phyloP scores from a whole-genome alignment of 2,113 vertebrate genomes.

The Pardalotus punctatus region DNA sequence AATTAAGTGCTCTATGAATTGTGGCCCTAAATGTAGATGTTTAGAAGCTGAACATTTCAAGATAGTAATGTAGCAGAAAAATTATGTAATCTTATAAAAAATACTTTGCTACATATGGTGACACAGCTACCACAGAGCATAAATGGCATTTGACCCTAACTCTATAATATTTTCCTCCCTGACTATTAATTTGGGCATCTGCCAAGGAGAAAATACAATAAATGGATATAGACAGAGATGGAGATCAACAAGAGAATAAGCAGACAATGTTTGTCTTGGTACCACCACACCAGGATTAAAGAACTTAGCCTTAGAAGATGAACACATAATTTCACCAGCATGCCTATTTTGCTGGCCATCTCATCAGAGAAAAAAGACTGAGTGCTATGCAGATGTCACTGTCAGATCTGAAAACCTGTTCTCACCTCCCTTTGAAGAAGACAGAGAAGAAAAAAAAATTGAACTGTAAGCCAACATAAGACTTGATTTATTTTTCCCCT shows the following conservation, averaged over 20 bases:
- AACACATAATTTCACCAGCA: not conserved
- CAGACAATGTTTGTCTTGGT: not conserved
- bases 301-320: not conserved
- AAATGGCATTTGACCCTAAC: not conserved
- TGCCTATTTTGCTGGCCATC: not conserved
- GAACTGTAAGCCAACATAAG: not conserved
- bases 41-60: conserved; percentile 2
- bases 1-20: conserved; percentile 25
- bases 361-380: not conserved
- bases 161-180: not conserved
- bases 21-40: not conserved
- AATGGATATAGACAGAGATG: not conserved
- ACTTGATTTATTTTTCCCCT: not conserved
- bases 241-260: not conserved
- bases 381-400: not conserved
- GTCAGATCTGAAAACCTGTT: not conserved
- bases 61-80: not conserved
- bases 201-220: not conserved
- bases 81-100: not conserved
- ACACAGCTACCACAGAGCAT: not conserved
- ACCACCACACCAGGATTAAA: not conserved
- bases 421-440: not conserved
- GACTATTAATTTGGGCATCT: not conserved
- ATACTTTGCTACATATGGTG: not conserved
- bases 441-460: not conserved